Base-by-base conservation (phyloP, 2,888 invertebrate genomes). In the Ectemnius cavifrons region DNA sequence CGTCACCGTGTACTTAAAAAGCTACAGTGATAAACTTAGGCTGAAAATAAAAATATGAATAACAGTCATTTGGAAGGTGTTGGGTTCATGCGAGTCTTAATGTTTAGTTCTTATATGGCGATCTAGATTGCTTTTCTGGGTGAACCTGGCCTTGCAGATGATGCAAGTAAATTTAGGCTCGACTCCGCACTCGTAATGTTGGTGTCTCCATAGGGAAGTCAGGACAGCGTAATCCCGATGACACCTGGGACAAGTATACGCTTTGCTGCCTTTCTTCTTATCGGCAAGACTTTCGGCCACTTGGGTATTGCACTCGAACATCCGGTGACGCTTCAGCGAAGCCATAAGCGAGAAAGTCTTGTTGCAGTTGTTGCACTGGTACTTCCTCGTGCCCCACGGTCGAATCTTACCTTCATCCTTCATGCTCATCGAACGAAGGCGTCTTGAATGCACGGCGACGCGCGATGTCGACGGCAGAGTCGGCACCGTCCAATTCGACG, bases 121-220 rank as follows among this genome's bases (percentile, higher is more conserved):
- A 77, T 92, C 91, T 45, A 93, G 88, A 82, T 93, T 93, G 85
- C 92, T 92, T 85, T 92, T 93, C 89, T 93, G 92, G 18, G 92
- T 91, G 58, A 92, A 94, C 85, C 92, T 93, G 84, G 92, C 92
- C 81, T 92, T 92, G 88, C 94, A 94, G 81, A 93, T 91, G 61
- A 92, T 92, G 80, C 94, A 94, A 71, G 92, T 92, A 86, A 94
- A 94, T 82, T 92, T 92, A 0, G 94, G 94, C 80, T 93, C 94
- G 71, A 92, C 91, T 2, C 93, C 93, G 83, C 94, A 94, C 82
- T 94, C 94, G 85, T 93, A 93, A 65, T 93, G 80, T 46, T 85
- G 82, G 62, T 89, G 89, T 52, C 90, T 85, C 89, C 89, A 90
- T 0, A 91, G 72, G 0, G 90, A 90, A 0, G 89, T 90, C 69